Conservation (phyloP, 2,797 vertebrate species). For the Enoplosus armatus region DNA sequence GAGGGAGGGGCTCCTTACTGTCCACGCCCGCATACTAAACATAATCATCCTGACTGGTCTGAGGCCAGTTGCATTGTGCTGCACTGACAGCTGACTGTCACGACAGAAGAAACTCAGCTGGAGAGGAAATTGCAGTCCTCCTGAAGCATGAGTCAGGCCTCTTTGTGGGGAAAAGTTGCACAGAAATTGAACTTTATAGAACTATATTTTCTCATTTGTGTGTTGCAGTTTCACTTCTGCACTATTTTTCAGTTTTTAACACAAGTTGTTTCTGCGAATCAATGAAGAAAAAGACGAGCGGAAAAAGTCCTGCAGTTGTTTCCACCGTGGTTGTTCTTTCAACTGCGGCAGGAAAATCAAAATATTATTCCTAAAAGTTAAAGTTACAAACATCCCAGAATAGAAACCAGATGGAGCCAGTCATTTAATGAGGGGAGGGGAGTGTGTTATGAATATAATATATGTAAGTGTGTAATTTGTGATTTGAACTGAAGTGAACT, state of each 20-base stretch:
- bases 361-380: slow-evolving; percentile 30
- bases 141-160: background rate
- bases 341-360: background rate
- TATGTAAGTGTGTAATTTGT: slow-evolving; percentile 9
- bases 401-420: slow-evolving; percentile 35
- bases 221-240: background rate
- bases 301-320: slow-evolving; percentile 12
- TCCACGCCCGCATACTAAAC: too few species aligned
- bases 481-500: slow-evolving; percentile 13
- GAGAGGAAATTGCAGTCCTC: background rate
- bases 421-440: background rate
- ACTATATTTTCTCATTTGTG: background rate
- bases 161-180: background rate
- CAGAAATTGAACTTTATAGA: background rate
- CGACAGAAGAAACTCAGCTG: too few species aligned
- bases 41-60: too few species aligned
- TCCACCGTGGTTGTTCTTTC: background rate
- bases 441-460: slow-evolving; percentile 4
- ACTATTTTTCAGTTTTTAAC: background rate
- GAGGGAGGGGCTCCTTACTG: too few species aligned
- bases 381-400: slow-evolving; percentile 28
- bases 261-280: background rate
- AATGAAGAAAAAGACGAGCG: background rate
- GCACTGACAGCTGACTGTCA: background rate
- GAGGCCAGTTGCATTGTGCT: background rate